Conservation (phyloP, 2,797 vertebrate genomes). For the Amblyraja radiata region DNA sequence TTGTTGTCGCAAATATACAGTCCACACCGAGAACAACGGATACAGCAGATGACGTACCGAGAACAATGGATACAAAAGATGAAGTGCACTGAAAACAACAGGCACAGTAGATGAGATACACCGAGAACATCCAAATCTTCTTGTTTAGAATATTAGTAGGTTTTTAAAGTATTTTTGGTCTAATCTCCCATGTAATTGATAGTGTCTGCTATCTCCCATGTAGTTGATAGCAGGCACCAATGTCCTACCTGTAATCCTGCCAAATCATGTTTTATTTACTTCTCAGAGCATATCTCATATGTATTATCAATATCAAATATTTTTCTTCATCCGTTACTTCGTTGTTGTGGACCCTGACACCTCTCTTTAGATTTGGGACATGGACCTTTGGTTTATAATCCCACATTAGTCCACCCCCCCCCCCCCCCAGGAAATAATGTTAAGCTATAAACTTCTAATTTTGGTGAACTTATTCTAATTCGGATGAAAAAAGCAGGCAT, state of each 20-base stretch:
- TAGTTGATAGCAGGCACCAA: background rate
- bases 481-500: background rate
- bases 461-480: background rate
- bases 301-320: background rate
- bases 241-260: background rate
- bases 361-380: background rate
- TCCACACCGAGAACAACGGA: no score
- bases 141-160: no score
- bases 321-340: background rate
- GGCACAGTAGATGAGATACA: no score
- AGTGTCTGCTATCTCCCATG: no score
- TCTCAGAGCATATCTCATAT: background rate
- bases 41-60: no score
- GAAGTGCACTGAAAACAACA: no score
- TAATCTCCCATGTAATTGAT: background rate
- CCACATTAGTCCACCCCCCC: background rate
- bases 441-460: background rate
- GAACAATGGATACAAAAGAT: no score
- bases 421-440: background rate
- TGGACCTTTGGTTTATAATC: background rate
- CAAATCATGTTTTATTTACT: background rate
- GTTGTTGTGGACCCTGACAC: background rate
- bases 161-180: background rate
- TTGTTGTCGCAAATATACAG: no score
- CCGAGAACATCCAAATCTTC: no score